Base-by-base conservation (phyloP, 2,113 vertebrate genomes). In the Phodopus roborovskii region DNA sequence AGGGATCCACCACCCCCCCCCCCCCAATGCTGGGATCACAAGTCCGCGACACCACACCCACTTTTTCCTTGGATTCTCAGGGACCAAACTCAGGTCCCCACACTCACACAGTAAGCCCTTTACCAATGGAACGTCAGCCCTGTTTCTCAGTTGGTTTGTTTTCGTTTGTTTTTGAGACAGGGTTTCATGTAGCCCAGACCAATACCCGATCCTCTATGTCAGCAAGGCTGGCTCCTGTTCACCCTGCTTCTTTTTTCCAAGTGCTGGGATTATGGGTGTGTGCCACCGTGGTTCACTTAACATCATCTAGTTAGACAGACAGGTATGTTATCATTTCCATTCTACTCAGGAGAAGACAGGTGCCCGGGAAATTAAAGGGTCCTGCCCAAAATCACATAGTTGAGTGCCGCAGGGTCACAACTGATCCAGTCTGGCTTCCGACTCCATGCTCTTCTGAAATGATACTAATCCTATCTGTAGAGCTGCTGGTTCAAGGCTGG, bases 291-390 rank as follows among this genome's bases (percentile, higher is more conserved):
- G 81, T 45, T 22, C 45, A 53, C 48, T 77, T 71, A 85, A 85
- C 88, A 82, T 77, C 50, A 42, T 82, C 45, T 60, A 5, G 3
- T 28, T 9, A 85, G 53, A 45, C 5, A n/a, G 45, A n/a, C n/a
- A 45, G 53, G 33, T 39, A 48, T 39, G n/a, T 36, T 58, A 64
- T 16, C 24, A 42, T 50, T 66, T 20, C 82, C 36, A 53, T 56
- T 79, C 91, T 19, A 71, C n/a, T 48, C 60, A 68, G 45, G 36
- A 89, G 73, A 92, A 95, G 79, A 92, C n/a, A 91, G 56, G 88
- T 48, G 16, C 53, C 82, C 60, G 36, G 71, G 45, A 91, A 88
- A 90, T 50, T 60, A 39, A 71, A 73, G 50, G 17, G 13, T 71
- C 58, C 84, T 73, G 15, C 50, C 71, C 75, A 75, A 58, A 48